Base-by-base conservation (phyloP, 1,140 invertebrate species). In the Diachasma alloeum region DNA sequence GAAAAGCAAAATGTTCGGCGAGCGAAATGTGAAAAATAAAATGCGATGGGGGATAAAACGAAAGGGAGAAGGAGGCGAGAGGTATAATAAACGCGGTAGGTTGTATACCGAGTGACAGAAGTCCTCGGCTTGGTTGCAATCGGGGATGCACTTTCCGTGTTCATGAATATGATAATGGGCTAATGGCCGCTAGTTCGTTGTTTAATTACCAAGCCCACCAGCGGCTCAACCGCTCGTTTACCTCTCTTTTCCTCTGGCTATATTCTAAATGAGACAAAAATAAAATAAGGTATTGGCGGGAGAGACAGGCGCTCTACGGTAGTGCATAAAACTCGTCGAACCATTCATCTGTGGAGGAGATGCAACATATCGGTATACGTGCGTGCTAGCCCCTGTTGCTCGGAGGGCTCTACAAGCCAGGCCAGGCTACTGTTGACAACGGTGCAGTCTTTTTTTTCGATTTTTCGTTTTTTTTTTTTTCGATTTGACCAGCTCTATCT, bases 161-260 rank as follows among this genome's bases (percentile, higher is more conserved):
- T 89, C 87, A 88, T 89, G 87, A 89, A 89, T 89, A 89, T 88
- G 87, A 89, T 88, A 88, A 89, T 88, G 86, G 86, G 84, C 87
- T 88, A 88, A 88, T 89, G 87, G 87, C 82, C 86, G 72, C 86
- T 87, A 85, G 84, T 88, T 63, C 84, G 87, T 87, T 89, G 86
- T 88, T 89, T 89, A 88, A 88, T 89, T 89, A 88, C 86, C 83
- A 80, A 77, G 79, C 81, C 82, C 83, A 80, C 75, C 81, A 80
- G 79, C 78, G 80, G 83, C 76, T 71, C 75, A 73, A n/a, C 71
- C 72, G 46, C 9, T 75, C 22, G 17, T 53, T 22, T 70, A 56
- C 48, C 10, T 70, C 31, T 71, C 53, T 48, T n/a, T 76, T 46
- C 17, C 71, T 73, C 71, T 31, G 19, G 48, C 48, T 73, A 24